These are phyloP conservation scores for Ichneumon xanthorius DNA, from an alignment of 2,888 invertebrate genomes.

Conservation along the genomic window DNA sequence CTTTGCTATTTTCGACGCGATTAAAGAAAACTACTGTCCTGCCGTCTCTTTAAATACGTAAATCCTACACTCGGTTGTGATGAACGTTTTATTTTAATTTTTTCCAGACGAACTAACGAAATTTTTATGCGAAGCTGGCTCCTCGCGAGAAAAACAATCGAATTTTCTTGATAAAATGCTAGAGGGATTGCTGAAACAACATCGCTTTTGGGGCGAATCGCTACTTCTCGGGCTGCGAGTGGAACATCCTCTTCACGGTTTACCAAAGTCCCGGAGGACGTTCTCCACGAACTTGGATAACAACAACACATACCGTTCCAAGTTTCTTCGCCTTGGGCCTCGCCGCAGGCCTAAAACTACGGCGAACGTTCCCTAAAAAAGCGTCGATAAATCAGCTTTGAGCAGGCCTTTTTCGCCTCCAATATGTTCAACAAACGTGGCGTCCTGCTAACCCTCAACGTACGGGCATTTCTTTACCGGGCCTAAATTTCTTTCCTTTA, in stretches of 20 bases:
- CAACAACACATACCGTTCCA: background rate
- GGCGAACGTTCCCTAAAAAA: background rate
- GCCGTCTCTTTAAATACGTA: slow-evolving; percentile 52
- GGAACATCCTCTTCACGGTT: background rate
- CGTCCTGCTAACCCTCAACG: background rate
- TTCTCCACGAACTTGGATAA: slow-evolving; percentile 5
- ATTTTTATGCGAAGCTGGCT: slow-evolving; percentile 38
- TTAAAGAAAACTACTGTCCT: slow-evolving; percentile 57
- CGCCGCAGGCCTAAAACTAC: background rate
- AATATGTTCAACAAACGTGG: background rate
- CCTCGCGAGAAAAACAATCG: background rate
- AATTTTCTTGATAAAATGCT: background rate
- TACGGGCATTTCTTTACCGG: background rate
- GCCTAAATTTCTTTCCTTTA: background rate
- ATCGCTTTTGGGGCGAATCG: background rate
- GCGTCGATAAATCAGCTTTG: background rate
- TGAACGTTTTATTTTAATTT: slow-evolving; percentile 28
- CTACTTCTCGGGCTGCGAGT: background rate
- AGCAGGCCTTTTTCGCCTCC: background rate
- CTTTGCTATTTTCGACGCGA: slow-evolving; percentile 49
- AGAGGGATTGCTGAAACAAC: background rate
- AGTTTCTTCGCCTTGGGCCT: background rate
- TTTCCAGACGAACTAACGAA: slow-evolving; percentile 19
- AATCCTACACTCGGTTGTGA: slow-evolving; percentile 41
- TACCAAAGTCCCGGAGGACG: slow-evolving; percentile 10